Evolutionary conservation across 1,140 invertebrate species (phyloP).

Genomic region (Megalonaias nervosa): DNA sequence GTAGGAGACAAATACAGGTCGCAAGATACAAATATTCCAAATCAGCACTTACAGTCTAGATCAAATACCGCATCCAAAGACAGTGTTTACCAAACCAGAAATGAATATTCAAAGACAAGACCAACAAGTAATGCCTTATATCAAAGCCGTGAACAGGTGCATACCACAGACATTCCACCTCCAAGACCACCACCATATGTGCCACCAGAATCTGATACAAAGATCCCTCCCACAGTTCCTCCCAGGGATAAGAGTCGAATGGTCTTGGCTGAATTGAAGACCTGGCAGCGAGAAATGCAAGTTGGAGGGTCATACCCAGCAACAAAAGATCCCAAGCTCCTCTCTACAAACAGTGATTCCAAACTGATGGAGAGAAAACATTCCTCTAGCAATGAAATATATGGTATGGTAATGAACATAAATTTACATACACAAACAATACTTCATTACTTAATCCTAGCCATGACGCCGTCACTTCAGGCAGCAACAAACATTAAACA

Average conservation of each 20-base stretch:
- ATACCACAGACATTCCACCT: not conserved
- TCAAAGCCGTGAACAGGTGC: constrained; percentile 5
- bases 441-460: no score
- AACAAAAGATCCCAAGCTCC: not conserved
- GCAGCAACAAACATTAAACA: no score
- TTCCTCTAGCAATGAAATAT: constrained; percentile 31
- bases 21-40: constrained; percentile 5
- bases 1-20: constrained; percentile 6
- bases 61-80: constrained; percentile 24
- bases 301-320: not conserved
- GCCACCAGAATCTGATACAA: constrained; percentile 23
- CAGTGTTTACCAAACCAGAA: not conserved
- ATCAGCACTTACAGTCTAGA: not conserved
- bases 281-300: constrained; percentile 56
- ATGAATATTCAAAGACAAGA: constrained; percentile 3
- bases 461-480: no score
- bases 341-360: constrained; percentile 32
- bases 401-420: constrained; percentile 28
- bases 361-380: constrained; percentile 24
- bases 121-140: constrained; percentile 3
- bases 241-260: constrained; percentile 52
- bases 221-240: constrained; percentile 53
- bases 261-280: constrained; percentile 57
- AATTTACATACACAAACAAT: no score
- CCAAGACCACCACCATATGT: constrained; percentile 35